Conservation (phyloP, 2,888 invertebrate species). For the Fragum sueziense region DNA sequence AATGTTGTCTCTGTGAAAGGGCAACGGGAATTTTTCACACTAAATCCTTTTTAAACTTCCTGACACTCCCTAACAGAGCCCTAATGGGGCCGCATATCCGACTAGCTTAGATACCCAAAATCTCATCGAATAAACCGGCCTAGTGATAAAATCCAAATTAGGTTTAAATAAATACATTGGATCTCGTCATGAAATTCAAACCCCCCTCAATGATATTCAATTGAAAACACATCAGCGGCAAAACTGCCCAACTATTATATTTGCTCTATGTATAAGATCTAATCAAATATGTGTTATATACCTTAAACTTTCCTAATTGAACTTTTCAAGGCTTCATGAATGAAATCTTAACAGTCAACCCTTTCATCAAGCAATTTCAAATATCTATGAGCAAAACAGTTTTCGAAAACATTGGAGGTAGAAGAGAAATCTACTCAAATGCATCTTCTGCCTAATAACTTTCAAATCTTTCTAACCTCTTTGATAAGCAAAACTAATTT, state of each 20-base stretch:
- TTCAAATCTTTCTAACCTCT: too few species aligned
- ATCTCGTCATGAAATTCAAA: conserved; percentile 13
- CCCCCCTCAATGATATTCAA: conserved; percentile 14
- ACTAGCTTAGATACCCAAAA: conserved; percentile 37
- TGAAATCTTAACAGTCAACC: background rate
- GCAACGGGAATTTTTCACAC: background rate
- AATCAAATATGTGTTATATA: conserved; percentile 16
- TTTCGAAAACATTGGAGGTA: too few species aligned
- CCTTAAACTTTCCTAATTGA: background rate
- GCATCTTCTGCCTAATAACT: too few species aligned
- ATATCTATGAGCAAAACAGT: too few species aligned
- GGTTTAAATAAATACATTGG: conserved; percentile 44
- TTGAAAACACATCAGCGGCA: conserved; percentile 12
- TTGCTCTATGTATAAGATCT: conserved; percentile 16
- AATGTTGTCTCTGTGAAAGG: too few species aligned
- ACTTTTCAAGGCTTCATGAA: background rate
- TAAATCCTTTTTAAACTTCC: background rate
- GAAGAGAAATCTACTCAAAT: too few species aligned
- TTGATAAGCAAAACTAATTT: too few species aligned
- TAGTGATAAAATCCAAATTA: conserved; percentile 35
- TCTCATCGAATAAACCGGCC: background rate
- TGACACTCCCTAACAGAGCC: background rate
- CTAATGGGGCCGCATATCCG: conserved; percentile 8
- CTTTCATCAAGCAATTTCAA: too few species aligned
- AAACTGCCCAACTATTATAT: background rate